phyloP scores from a whole-genome alignment of 2,888 invertebrate species.

The Sepiola atlantica region DNA sequence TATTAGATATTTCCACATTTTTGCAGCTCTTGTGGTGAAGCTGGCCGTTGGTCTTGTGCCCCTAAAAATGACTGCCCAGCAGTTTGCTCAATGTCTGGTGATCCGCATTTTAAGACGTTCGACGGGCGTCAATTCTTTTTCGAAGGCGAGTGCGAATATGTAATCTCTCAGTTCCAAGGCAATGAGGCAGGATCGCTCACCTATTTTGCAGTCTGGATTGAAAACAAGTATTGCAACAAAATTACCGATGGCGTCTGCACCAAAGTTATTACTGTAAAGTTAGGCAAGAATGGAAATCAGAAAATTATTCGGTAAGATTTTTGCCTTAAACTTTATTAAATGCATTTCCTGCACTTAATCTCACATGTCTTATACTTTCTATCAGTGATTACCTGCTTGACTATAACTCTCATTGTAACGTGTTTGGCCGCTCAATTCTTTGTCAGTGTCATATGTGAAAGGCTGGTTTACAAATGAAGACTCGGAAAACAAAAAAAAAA shows the following conservation, averaged over 20 bases:
- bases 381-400: neutral
- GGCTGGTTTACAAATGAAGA: too few species aligned
- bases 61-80: neutral
- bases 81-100: constrained; percentile 36
- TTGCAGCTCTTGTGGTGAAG: neutral
- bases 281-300: neutral
- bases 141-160: constrained; percentile 45
- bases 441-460: too few species aligned
- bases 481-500: too few species aligned
- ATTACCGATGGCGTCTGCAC: constrained; percentile 24
- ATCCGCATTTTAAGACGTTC: constrained; percentile 43
- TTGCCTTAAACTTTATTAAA: neutral
- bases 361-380: neutral
- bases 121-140: constrained; percentile 42
- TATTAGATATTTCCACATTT: neutral
- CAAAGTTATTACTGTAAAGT: constrained; percentile 40
- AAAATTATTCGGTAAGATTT: constrained; percentile 43
- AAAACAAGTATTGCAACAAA: constrained; percentile 42
- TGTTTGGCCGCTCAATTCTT: too few species aligned
- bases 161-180: neutral
- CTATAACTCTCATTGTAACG: neutral
- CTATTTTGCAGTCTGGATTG: constrained; percentile 37
- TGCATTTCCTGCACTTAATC: neutral
- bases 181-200: neutral
- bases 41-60: constrained; percentile 22